A percentile compares a stretch with the other conserved stretches of the same genome.
phyloP scores from a whole-genome alignment of 2,888 invertebrate species.

The Cheilosia urbana region DNA sequence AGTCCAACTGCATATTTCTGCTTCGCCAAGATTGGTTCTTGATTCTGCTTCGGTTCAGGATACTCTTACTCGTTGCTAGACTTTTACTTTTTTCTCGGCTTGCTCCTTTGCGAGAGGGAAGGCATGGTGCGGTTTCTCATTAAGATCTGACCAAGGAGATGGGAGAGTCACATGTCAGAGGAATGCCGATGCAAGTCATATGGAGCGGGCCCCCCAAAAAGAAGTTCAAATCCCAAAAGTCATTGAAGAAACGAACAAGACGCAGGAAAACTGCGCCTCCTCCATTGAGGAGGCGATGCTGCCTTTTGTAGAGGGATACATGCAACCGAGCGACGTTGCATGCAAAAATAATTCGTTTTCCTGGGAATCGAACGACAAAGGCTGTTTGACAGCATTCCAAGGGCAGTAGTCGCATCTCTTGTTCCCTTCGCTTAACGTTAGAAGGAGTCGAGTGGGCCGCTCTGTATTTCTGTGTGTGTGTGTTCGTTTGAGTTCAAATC shows the following conservation, averaged over 20 bases:
- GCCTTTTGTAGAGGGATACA: conserved; percentile 17
- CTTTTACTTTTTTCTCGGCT: conserved; percentile 52
- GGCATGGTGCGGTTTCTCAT: conserved; percentile 61
- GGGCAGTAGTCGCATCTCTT: conserved; percentile 49
- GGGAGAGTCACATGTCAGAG: conserved; percentile 55
- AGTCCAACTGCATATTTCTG: conserved; percentile 68
- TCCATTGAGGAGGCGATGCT: conserved; percentile 54
- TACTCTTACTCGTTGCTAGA: conserved; percentile 40
- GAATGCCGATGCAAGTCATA: conserved; percentile 71
- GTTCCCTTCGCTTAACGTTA: conserved; percentile 44
- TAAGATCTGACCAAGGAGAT: conserved; percentile 68
- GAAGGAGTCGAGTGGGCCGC: conserved; percentile 32
- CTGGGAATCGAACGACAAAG: conserved; percentile 67
- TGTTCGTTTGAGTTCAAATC: conserved; percentile 21
- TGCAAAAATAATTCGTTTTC: conserved; percentile 72
- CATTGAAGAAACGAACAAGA: conserved; percentile 53
- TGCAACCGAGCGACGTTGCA: conserved; percentile 34
- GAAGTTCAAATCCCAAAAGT: conserved; percentile 46
- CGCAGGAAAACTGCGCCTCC: conserved; percentile 2
- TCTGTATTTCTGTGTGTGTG: neutral
- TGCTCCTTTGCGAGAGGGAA: neutral
- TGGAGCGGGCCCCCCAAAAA: conserved; percentile 38
- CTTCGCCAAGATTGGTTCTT: conserved; percentile 37
- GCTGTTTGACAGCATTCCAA: conserved; percentile 73
- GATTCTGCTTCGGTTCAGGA: conserved; percentile 46